Evolutionary conservation across 2,113 vertebrate species (phyloP).

Genomic region (Prolemur simus): DNA sequence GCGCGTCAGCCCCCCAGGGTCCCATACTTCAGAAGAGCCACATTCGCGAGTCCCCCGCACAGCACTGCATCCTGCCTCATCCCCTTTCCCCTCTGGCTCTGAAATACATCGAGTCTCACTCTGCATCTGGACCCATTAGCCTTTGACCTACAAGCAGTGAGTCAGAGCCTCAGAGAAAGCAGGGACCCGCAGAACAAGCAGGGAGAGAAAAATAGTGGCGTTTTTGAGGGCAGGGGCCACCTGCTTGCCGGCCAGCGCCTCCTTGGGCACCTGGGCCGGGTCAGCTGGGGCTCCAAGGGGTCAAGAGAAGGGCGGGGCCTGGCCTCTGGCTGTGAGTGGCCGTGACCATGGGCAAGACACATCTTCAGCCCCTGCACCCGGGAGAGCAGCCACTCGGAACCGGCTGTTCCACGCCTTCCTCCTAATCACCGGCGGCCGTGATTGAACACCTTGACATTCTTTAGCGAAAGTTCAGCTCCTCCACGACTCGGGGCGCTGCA

Average conservation of each 20-base stretch:
- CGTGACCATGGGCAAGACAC: not conserved
- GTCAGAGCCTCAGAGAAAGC: not conserved
- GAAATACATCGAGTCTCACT: not conserved
- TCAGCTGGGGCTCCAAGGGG: not conserved
- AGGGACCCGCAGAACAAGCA: not conserved
- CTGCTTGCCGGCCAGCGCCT: not conserved
- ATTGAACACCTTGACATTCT: constrained; percentile 54
- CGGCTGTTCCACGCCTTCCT: not conserved
- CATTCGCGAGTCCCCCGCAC: not conserved
- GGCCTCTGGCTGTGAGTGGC: not conserved
- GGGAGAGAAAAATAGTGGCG: not conserved
- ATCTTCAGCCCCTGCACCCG: not conserved
- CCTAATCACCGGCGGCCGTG: not conserved
- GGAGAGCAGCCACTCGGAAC: not conserved
- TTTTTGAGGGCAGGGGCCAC: not conserved
- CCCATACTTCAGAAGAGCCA: not conserved
- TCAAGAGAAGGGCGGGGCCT: not conserved
- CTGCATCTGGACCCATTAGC: not conserved
- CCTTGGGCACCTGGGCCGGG: not conserved
- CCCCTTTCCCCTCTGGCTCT: not conserved
- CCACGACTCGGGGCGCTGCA: not conserved
- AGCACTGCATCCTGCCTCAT: not conserved
- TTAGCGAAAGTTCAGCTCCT: constrained; percentile 17
- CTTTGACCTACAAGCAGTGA: not conserved
- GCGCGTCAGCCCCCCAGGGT: not conserved